Base-by-base conservation (phyloP, 2,888 invertebrate species). In the Microplitis manilae region DNA sequence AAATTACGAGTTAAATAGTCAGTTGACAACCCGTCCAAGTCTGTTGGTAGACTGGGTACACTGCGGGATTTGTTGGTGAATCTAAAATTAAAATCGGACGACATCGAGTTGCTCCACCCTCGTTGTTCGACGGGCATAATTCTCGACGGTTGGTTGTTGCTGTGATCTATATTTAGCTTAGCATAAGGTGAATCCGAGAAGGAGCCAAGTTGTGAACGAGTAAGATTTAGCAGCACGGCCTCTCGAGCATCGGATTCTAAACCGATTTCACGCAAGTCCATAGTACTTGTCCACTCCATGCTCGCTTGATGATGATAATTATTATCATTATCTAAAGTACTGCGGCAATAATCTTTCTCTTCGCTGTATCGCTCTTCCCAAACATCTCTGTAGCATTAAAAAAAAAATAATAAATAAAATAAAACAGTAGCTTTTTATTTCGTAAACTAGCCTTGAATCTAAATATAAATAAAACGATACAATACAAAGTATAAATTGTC, bases 31-130 rank as follows among this genome's bases (percentile, higher is more conserved):
- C 82, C 87, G 80, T 84, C 83, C 80, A 85, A 84, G 86, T 83
- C 84, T 82, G 84, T 86, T 80, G 86, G 86, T 83, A 90, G 87
- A 89, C 90, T 89, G 77, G 89, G 89, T 83, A 87, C 88, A 85
- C 89, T 89, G 79, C 86, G 88, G 81, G 88, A 89, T 87, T 89
- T 89, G 84, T 89, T 88, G 86, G 89, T 86, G 85, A 87, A 88
- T 88, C 90, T 90, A 90, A 89, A 89, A 89, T 90, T 90, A 90
- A 89, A 89, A 79, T 82, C 80, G 79, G 83, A 82, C 67, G 67
- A 74, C 73, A 68, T 64, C 72, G 81, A 81, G 80, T 84, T 82
- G 83, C 84, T 84, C 84, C 85, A 83, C 78, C 83, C 83, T 83
- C 83, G 83, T 82, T 83, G 81, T 80, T 78, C 82, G 71, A 80